A percentile compares a stretch with the other conserved stretches of the same genome.
These are phyloP conservation scores for Aplochiton taeniatus DNA, from an alignment of 2,797 vertebrate genomes.

Conservation along the genomic window DNA sequence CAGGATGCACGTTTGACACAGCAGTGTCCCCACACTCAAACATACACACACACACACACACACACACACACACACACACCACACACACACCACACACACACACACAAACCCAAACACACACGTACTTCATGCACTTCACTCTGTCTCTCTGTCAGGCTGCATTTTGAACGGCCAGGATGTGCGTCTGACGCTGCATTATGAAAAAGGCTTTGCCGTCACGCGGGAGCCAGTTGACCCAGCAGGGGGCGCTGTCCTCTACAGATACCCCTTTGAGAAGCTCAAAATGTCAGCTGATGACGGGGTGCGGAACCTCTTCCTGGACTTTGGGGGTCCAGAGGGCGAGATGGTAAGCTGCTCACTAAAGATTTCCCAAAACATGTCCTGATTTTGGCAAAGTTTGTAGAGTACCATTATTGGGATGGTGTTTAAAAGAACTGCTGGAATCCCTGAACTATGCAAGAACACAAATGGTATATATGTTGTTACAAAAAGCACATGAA, in stretches of 20 bases:
- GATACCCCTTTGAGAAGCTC: slow-evolving; percentile 93
- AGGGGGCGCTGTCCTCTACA: slow-evolving; percentile 76
- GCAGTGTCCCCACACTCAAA: too few species aligned
- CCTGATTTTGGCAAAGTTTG: too few species aligned
- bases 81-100: neutral
- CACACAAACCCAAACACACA: neutral
- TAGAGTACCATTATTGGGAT: too few species aligned
- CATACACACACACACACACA: neutral
- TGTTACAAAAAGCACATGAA: too few species aligned
- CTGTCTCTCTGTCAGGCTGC: slow-evolving; percentile 76
- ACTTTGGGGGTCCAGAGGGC: slow-evolving; percentile 94
- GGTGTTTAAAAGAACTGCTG: too few species aligned
- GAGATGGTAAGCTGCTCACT: slow-evolving; percentile 83
- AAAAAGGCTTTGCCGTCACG: slow-evolving; percentile 88
- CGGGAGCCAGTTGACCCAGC: slow-evolving; percentile 73
- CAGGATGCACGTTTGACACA: too few species aligned
- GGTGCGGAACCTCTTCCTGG: slow-evolving; percentile 89
- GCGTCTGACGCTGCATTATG: slow-evolving; percentile 88
- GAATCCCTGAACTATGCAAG: too few species aligned
- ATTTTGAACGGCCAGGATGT: slow-evolving; percentile 85
- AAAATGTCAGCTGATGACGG: slow-evolving; percentile 93
- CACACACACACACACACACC: neutral
- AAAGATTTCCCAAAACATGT: too few species aligned
- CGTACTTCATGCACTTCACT: neutral
- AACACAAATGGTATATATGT: too few species aligned